Base-by-base conservation (phyloP, 2,797 vertebrate genomes). In the Tinamus major region DNA sequence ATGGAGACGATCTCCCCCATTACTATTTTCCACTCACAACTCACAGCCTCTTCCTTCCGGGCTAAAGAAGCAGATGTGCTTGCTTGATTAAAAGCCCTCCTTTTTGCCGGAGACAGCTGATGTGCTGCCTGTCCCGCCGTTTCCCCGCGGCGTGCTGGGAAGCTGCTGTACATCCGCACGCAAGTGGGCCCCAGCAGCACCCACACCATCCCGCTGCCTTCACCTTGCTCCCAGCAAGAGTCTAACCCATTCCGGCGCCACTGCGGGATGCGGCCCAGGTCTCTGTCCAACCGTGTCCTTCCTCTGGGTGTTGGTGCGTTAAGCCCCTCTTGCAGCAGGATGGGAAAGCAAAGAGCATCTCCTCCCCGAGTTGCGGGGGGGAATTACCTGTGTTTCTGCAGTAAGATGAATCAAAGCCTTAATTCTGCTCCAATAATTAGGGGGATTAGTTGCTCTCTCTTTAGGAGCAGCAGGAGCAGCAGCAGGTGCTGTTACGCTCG, bases 371-470 rank as follows among this genome's bases (percentile, higher is more conserved):
- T 80, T 75, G 46, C 74, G 84, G 76, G 55, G 35, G 69, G 55
- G n/a, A 8, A 77, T 72, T 76, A 93, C 33, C 79, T 79, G 17
- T 58, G 49, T 85, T 76, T 80, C 87, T 72, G 72, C 80, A 93
- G 62, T 74, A 81, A 82, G 27, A 80, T 65, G 95, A 92, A 96
- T 87, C 94, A 95, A 94, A 95, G 65, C 48, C 44, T 70, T 92
- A 90, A 80, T 90, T 93, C 77, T 93, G 64, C 76, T 92, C 85
- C 81, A 91, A 83, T 91, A 94, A 96, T 91, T 91, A 95, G 91
- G 93, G 75, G 91, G 85, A 95, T 93, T 83, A 83, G 69, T 83
- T 93, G 70, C 31, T 95, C 49, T 74, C 87, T 84, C 65, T 90
- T 93, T 51, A 85, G 90, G 24, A 95, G 72, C 92, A 92, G 94